phyloP scores from a whole-genome alignment of 2,888 invertebrate genomes.

The Athetis lepigone region DNA sequence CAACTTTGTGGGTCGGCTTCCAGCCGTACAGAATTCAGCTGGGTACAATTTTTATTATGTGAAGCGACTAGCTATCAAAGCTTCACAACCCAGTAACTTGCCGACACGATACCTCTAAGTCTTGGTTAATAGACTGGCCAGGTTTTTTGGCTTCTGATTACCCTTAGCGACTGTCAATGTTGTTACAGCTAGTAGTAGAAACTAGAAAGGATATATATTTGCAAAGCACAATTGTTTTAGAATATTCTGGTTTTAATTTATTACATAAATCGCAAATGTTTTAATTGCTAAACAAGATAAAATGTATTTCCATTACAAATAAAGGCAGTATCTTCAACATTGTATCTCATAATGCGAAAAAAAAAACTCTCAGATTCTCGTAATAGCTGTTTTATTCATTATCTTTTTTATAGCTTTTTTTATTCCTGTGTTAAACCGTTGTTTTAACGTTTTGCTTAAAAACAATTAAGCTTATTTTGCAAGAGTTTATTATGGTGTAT shows the following conservation, averaged over 20 bases:
- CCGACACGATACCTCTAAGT: no score
- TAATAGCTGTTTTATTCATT: slow-evolving; percentile 34
- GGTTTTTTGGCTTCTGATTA: no score
- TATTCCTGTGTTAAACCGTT: slow-evolving; percentile 19
- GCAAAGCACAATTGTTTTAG: no score
- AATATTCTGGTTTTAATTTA: not conserved
- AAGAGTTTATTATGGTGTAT: not conserved
- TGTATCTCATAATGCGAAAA: not conserved
- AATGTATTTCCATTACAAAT: not conserved
- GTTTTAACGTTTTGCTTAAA: slow-evolving; percentile 17
- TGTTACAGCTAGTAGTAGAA: no score
- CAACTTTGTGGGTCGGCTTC: no score
- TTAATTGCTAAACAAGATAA: not conserved
- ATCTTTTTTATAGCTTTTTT: slow-evolving; percentile 31
- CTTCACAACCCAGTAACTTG: no score
- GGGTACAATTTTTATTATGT: no score
- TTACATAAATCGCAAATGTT: not conserved
- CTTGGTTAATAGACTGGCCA: no score
- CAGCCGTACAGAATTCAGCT: no score
- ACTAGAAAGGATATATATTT: no score
- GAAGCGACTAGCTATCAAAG: no score
- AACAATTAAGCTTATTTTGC: slow-evolving; percentile 23
- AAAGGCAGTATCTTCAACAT: not conserved
- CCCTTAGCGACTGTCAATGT: no score
- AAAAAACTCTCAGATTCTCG: not conserved